Conservation (phyloP, 2,113 vertebrate species). For the Apaloderma vittatum region DNA sequence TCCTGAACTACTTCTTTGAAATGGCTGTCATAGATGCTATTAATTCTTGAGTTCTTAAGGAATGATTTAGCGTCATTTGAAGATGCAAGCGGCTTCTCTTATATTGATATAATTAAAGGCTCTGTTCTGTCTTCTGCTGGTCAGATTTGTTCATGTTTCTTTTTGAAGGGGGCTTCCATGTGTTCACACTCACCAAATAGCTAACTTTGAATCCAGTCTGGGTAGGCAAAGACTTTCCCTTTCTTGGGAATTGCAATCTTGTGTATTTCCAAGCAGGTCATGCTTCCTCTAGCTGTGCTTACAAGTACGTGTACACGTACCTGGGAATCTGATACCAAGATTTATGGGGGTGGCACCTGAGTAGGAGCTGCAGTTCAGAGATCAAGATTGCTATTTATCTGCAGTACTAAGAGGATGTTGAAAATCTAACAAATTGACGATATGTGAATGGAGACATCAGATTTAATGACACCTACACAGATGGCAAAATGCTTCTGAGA, state of each 20-base stretch:
- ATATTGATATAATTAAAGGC: rapidly evolving
- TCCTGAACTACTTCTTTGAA: not conserved
- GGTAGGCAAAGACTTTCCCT: not conserved
- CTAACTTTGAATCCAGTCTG: not conserved
- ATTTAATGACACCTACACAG: conserved; percentile 27
- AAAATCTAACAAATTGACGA: conserved; percentile 33
- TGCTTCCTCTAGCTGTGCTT: not conserved
- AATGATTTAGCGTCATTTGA: not conserved
- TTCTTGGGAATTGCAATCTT: not conserved
- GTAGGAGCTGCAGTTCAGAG: not conserved
- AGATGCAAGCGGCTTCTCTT: not conserved
- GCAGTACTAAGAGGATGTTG: not conserved
- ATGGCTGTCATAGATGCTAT: not conserved
- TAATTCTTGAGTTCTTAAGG: not conserved
- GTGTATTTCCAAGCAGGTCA: not conserved
- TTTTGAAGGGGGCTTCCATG: not conserved
- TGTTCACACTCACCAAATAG: not conserved
- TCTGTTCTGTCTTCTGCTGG: not conserved
- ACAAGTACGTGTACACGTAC: not conserved
- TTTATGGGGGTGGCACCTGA: conserved; percentile 14
- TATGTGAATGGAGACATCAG: conserved; percentile 20
- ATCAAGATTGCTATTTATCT: conserved; percentile 21
- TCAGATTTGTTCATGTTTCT: not conserved
- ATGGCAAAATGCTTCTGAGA: conserved; percentile 23
- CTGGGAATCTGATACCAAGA: not conserved